Percentiles rank a stretch among this genome's conserved stretches.
Conservation (phyloP, 64 coral and sea anemone species). For the Orbicella faveolata region DNA sequence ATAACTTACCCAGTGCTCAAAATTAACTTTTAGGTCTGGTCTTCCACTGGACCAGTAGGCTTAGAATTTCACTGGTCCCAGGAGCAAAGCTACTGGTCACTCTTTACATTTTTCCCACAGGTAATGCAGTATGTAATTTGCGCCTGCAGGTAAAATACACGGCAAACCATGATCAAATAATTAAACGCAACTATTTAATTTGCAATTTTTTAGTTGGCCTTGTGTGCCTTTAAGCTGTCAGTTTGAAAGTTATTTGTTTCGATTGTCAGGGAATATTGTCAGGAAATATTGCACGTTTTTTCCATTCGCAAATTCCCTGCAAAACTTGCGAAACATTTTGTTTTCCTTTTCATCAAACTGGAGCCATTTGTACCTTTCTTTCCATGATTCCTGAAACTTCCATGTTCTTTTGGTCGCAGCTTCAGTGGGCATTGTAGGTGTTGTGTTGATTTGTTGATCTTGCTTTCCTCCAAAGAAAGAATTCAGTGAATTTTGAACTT, state of each 20-base stretch:
- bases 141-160: constrained; percentile 24
- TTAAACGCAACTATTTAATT: neutral
- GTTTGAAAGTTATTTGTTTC: constrained; percentile 65
- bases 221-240: constrained; percentile 17
- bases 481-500: constrained; percentile 43
- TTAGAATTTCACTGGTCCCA: constrained; percentile 60
- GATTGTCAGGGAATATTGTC: constrained; percentile 25
- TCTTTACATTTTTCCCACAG: constrained; percentile 17
- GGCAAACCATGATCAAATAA: constrained; percentile 9
- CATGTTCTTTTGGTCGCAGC: constrained; percentile 31
- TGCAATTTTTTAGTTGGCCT: constrained; percentile 37
- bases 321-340: constrained; percentile 45
- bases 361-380: constrained; percentile 43
- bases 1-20: neutral
- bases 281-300: constrained; percentile 15
- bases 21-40: constrained; percentile 30
- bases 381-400: constrained; percentile 38
- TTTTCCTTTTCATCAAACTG: constrained; percentile 34
- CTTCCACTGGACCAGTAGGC: constrained; percentile 39
- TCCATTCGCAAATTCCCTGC: constrained; percentile 40
- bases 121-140: constrained; percentile 33
- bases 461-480: constrained; percentile 55
- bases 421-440: neutral
- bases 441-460: constrained; percentile 43
- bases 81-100: constrained; percentile 55